A percentile compares a stretch with the other conserved stretches of the same genome.
These are phyloP conservation scores for Tor tambroides DNA, from an alignment of 2,113 vertebrate species.

Conservation along the genomic window DNA sequence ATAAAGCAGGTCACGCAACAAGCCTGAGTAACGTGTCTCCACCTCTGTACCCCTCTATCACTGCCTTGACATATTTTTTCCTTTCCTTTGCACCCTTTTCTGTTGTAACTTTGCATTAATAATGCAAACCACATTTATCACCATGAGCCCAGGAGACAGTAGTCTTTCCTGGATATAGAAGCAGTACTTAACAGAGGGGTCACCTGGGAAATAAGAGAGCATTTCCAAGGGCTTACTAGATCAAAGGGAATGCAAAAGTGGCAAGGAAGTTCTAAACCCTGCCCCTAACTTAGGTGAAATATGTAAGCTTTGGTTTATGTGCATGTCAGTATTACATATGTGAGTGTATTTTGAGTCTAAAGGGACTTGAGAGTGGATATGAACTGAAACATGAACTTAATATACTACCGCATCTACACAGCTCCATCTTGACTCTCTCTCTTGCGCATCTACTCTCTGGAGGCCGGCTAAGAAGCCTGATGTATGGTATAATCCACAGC, in stretches of 20 bases:
- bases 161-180: slow-evolving; percentile 24
- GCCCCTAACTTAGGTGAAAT: slow-evolving; percentile 18
- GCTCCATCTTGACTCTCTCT: background rate
- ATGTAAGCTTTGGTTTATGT: slow-evolving; percentile 16
- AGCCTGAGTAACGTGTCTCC: slow-evolving; percentile 17
- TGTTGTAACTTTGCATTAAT: slow-evolving; percentile 50
- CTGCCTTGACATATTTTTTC: slow-evolving; percentile 7
- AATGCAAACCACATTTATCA: slow-evolving; percentile 50
- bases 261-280: slow-evolving; percentile 19
- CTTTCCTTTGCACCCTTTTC: background rate
- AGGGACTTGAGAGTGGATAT: slow-evolving; percentile 26
- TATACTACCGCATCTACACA: background rate
- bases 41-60: slow-evolving; percentile 23
- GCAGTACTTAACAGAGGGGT: slow-evolving; percentile 36
- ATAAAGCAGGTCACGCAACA: slow-evolving; percentile 33
- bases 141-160: slow-evolving; percentile 34
- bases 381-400: slow-evolving; percentile 30
- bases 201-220: slow-evolving; percentile 52
- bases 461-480: slow-evolving; percentile 59
- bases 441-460: background rate
- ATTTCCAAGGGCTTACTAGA: slow-evolving; percentile 53
- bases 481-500: slow-evolving; percentile 57
- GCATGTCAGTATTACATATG: background rate
- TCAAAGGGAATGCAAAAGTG: slow-evolving; percentile 48
- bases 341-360: slow-evolving; percentile 22